phyloP scores from a whole-genome alignment of 2,113 vertebrate species.

The Phaethon lepturus region DNA sequence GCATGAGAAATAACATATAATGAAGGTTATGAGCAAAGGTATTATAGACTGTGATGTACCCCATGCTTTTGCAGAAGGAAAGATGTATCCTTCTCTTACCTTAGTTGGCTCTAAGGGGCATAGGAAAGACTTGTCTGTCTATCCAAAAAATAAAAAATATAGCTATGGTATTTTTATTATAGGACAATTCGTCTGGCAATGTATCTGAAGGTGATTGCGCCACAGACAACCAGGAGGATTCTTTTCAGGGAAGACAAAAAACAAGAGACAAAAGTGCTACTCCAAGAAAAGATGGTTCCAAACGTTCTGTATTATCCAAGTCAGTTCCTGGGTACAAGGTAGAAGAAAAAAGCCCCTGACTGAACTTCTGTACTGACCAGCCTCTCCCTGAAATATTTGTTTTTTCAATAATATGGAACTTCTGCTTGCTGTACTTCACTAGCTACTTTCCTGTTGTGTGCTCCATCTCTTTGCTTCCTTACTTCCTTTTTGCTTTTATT shows the following conservation, averaged over 20 bases:
- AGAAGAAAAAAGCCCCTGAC: conserved; percentile 99
- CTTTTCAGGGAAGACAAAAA: conserved; percentile 85
- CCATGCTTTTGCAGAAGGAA: conserved; percentile 34
- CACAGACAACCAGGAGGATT: conserved; percentile 87
- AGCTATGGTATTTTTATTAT: conserved; percentile 62
- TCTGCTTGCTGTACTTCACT: conserved; percentile 66
- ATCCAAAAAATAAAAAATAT: conserved; percentile 36
- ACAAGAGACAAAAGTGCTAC: conserved; percentile 88
- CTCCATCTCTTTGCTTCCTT: conserved; percentile 65
- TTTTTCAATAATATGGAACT: conserved; percentile 56
- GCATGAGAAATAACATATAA: not conserved
- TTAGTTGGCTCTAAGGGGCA: not conserved
- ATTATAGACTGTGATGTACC: not conserved
- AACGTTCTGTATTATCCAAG: conserved; percentile 90
- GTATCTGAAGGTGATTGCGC: conserved; percentile 91
- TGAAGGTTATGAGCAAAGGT: not conserved
- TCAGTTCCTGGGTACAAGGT: conserved; percentile 97
- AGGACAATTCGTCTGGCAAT: conserved; percentile 97
- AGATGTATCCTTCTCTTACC: not conserved
- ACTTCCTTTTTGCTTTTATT: conserved; percentile 67
- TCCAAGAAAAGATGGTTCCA: conserved; percentile 88
- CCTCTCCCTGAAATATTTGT: conserved; percentile 76
- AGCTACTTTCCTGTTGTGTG: conserved; percentile 66
- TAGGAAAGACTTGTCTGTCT: conserved; percentile 52
- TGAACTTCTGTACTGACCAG: conserved; percentile 79